Base-by-base conservation (phyloP, 2,797 vertebrate genomes). In the Caiman crocodilus region DNA sequence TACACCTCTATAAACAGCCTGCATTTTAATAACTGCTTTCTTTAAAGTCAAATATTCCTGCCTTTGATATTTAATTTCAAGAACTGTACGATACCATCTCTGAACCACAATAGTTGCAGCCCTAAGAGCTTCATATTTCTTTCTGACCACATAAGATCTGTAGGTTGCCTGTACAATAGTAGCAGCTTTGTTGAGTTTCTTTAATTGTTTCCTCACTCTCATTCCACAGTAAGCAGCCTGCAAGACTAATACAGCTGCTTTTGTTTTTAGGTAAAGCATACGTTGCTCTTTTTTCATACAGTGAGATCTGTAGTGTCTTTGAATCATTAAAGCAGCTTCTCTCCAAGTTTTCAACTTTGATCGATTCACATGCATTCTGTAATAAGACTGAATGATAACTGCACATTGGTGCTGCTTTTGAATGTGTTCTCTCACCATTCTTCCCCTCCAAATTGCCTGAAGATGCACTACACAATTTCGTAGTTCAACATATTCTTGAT, bases 401-500 rank as follows among this genome's bases (percentile, higher is more conserved):
- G 99, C 99, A 80, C 95, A 93, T 12, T 21, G 57, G 35, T 97
- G 98, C 17, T 91, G 88, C 85, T 74, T 96, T 58, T 93, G 87
- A 3, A 98, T 90, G 10, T 14, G 93, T 89, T 90, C 98, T 90
- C 99, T 98, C 57, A 95, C 96, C 1, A 84, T 76, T 94, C 85
- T 97, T 23, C 98, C 98, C 94, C 98, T 98, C 99, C 99, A 99
- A 1, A 91, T 14, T 2, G 99, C 98, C 95, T 99, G 99, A 59
- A 99, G 61, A 28, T 1, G 8, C 79, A 98, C 32, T 1, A 85
- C 96, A 1, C 98, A 97, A 0, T 55, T 76, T 67, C 83, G 95
- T 5, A 99, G 90, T 30, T 79, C 88, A 4, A 94, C 0, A 0
- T 98, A 99, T 5, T 97, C 94, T 67, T 57, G 77, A 25, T 79